These are phyloP conservation scores for Eremophila alpestris DNA, from an alignment of 2,797 vertebrate species.

Conservation along the genomic window DNA sequence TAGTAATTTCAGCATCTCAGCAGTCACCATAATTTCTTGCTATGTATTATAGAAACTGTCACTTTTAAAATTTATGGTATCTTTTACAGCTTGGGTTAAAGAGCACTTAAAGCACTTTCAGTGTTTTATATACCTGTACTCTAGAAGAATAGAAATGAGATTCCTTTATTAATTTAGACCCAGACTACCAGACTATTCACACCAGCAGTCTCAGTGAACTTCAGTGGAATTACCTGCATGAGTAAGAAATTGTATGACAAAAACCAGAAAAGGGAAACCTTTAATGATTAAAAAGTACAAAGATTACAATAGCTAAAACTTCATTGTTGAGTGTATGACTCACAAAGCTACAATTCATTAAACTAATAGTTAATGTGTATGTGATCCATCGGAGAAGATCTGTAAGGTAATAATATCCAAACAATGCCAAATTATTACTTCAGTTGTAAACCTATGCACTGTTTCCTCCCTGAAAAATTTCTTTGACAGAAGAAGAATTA, in stretches of 20 bases:
- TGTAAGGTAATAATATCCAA: not conserved
- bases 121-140: not conserved
- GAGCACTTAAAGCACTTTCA: conserved; percentile 7
- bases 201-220: not conserved
- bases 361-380: not conserved
- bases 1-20: not conserved
- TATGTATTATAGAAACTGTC: conserved; percentile 1
- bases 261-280: not conserved
- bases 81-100: conserved; percentile 29
- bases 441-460: not conserved
- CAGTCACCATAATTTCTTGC: not conserved
- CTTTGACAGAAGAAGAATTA: not conserved
- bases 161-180: conserved; percentile 21
- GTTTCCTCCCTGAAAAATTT: not conserved
- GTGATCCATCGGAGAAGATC: not conserved
- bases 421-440: not conserved
- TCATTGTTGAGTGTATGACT: not conserved
- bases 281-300: not conserved
- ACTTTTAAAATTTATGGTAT: conserved; percentile 22
- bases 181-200: not conserved
- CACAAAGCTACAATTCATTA: not conserved
- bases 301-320: not conserved
- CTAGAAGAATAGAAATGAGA: conserved; percentile 17
- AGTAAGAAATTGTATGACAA: not conserved
- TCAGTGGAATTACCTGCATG: not conserved